These are phyloP conservation scores for Tenthredo distinguenda DNA, from an alignment of 2,888 invertebrate genomes.

Conservation along the genomic window DNA sequence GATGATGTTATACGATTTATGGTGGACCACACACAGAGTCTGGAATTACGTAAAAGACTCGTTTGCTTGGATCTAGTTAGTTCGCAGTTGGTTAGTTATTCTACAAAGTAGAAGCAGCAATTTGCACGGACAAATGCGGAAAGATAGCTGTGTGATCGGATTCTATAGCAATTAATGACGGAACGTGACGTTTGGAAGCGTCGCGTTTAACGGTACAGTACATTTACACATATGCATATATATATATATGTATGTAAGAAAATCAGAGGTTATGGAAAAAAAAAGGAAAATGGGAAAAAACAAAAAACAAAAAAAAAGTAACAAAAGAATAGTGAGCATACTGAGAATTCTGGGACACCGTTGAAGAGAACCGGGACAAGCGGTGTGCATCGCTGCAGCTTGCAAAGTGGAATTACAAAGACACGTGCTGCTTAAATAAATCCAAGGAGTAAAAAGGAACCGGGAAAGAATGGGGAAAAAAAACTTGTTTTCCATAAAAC, in stretches of 20 bases:
- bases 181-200: conserved; percentile 1
- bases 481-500: conserved; percentile 50
- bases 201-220: not conserved
- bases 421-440: conserved; percentile 49
- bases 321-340: not conserved
- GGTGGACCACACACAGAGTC: conserved; percentile 13
- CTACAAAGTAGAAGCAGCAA: conserved; percentile 85
- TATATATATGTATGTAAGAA: not conserved
- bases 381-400: conserved; percentile 23
- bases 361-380: not conserved
- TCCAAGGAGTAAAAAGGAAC: conserved; percentile 44
- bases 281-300: not conserved
- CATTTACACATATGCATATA: too few relatives aligned
- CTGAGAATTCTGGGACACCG: conserved; percentile 30
- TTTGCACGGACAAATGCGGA: conserved; percentile 81
- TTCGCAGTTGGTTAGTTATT: conserved; percentile 61
- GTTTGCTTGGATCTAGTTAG: conserved; percentile 2
- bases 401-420: conserved; percentile 51
- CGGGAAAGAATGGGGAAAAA: conserved; percentile 36
- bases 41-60: conserved; percentile 20
- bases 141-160: conserved; percentile 55
- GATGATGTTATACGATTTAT: not conserved
- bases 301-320: not conserved
- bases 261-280: not conserved
- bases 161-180: conserved; percentile 45